Percentiles rank a stretch among this genome's conserved stretches.
phyloP scores from a whole-genome alignment of 2,113 vertebrate genomes.

The Anarrhichthys ocellatus region DNA sequence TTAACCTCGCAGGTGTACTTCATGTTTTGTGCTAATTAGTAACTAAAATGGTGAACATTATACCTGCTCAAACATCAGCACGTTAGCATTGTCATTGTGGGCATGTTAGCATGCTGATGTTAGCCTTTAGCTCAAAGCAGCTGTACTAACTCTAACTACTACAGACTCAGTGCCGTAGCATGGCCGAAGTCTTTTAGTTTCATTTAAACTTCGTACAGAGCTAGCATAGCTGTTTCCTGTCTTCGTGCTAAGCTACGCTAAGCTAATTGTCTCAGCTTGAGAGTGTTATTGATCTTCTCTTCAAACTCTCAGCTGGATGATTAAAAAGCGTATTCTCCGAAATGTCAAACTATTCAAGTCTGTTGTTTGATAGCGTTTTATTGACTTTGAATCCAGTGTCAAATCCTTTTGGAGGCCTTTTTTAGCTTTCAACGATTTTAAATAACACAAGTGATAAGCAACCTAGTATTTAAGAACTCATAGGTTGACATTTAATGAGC shows the following conservation, averaged over 20 bases:
- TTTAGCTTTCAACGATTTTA: neutral
- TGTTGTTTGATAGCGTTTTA: conserved; percentile 3
- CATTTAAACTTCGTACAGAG: no score
- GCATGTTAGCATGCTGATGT: no score
- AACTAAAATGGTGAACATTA: no score
- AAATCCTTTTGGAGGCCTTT: neutral
- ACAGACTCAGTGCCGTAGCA: no score
- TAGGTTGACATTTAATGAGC: conserved; percentile 14
- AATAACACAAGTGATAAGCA: neutral
- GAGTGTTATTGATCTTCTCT: neutral
- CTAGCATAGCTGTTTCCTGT: neutral
- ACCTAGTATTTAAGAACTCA: neutral
- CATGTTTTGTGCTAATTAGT: no score
- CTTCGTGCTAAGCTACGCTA: conserved; percentile 19
- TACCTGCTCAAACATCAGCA: no score
- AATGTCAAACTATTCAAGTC: neutral
- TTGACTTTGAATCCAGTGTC: conserved; percentile 18
- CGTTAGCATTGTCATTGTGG: no score
- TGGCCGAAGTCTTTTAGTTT: no score
- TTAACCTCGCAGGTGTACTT: no score
- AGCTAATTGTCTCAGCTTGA: neutral
- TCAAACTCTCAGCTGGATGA: neutral
- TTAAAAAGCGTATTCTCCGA: conserved; percentile 19
- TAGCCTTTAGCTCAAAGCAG: no score
- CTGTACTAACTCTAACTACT: no score